Evolutionary conservation across 2,888 invertebrate species (phyloP).

Genomic region (Crepidodera aurea): DNA sequence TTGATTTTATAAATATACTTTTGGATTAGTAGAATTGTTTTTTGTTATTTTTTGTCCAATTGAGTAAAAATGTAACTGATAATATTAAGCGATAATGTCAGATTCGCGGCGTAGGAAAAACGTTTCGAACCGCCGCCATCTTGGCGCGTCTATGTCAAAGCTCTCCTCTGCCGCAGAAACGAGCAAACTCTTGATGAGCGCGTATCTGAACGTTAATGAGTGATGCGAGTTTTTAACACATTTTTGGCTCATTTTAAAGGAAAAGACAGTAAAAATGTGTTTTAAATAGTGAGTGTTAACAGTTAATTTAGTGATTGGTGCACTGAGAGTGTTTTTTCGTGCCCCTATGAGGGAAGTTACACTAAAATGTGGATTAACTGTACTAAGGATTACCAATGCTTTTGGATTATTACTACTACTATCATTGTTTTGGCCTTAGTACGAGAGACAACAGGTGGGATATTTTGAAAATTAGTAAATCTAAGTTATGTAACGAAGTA

Average conservation of each 20-base stretch:
- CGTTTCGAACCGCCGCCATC: conserved; percentile 55
- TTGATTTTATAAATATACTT: background rate
- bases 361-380: conserved; percentile 73
- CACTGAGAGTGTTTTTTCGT: conserved; percentile 52
- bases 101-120: conserved; percentile 54
- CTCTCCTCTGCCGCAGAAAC: conserved; percentile 48
- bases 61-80: background rate
- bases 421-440: conserved; percentile 64
- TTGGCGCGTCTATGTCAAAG: conserved; percentile 58
- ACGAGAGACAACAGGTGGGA: conserved; percentile 69
- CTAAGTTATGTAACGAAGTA: too few relatives aligned
- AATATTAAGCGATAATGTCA: conserved; percentile 1
- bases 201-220: conserved; percentile 34
- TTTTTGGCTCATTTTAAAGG: conserved; percentile 13
- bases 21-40: background rate
- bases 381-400: conserved; percentile 66
- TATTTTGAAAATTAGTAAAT: background rate
- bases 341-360: conserved; percentile 61
- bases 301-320: conserved; percentile 63
- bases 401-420: conserved; percentile 70
- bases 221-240: conserved; percentile 11
- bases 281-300: conserved; percentile 47
- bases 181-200: conserved; percentile 47
- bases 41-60: background rate
- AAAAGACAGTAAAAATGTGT: conserved; percentile 46